Evolutionary conservation across 2,113 vertebrate genomes (phyloP), one percentile per base, ranked within the genome.

Genomic region (Megaceryle torquata): DNA sequence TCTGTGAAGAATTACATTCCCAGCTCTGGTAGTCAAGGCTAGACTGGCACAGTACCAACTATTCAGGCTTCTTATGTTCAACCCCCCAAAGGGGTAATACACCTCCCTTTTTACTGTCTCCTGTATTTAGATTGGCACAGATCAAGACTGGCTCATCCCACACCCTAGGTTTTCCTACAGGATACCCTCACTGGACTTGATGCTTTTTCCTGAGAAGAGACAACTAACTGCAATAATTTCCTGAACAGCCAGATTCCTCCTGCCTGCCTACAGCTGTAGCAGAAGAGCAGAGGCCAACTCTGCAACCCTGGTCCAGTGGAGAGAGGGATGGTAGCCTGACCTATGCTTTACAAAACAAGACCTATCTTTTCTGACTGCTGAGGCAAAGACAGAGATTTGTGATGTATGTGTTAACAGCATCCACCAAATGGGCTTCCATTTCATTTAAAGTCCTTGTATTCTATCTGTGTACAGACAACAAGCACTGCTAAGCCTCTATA

Each of bases 391-490:
- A 26, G 54, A 69, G 44, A 51, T 48, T 84, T 85, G 44, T 93
- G 43, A 20, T 4, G 1, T 20, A 4, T 43, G 67, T 28, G 15
- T 61, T 59, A 29, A 22, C 10, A 56, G 25, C 21, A 63, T 15
- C 26, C 28, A 65, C 17, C 33, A 19, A 44, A 16, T 0, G 15
- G 44, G 20, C 4, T 85, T 25, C 26, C 10, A 10, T 21, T 54
- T 57, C 10, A 7, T 39, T 54, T 9, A 0, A 15, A 21, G 22
- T 48, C 26, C 26, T 57, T 14, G 41, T 21, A 24, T 68, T 80
- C 18, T 14, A 15, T 20, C 11, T 77, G 0, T 0, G 0, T 22
- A 28, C 9, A 25, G 71, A 4, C 0, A 15, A 2, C 1, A 24
- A 25, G 10, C 2, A 7, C 59, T 63, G 31, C 63, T 31, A 28